Evolutionary conservation across 1,140 invertebrate species (phyloP), one percentile per base, ranked within the genome.

Genomic region (Homarus americanus): DNA sequence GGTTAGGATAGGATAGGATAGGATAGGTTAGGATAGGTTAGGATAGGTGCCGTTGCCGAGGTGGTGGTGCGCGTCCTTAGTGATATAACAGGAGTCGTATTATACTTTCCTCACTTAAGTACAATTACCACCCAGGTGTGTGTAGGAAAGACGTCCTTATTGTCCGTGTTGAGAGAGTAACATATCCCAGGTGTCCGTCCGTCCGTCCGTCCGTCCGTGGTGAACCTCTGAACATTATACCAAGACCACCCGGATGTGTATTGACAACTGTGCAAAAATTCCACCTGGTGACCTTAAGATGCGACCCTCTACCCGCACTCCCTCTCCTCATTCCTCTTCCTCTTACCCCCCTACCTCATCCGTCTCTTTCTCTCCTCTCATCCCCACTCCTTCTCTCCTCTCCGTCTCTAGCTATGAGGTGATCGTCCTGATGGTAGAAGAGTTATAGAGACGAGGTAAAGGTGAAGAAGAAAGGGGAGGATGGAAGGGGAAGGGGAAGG

Each of bases 191-290:
- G n/a, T n/a, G n/a, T n/a, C n/a, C n/a, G n/a, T n/a, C n/a, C n/a
- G n/a, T n/a, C n/a, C n/a, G n/a, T n/a, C n/a, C n/a, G n/a, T n/a
- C n/a, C n/a, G n/a, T n/a, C n/a, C n/a, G n/a, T n/a, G n/a, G n/a
- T n/a, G n/a, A n/a, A 41, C 36, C 28, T 32, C 83, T 36, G 17
- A 20, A 41, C 10, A 69, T 10, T 44, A 34, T 28, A 32, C 49
- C 75, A 5, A n/a, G 41, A 87, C 85, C 85, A 87, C 85, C 84
- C 84, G 84, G 73, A 87, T 79, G 38, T 53, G 73, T 87, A 78
- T 87, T 79, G 73, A 79, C 75, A 79, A 80, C 85, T 87, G 53
- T 69, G 53, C 76, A 80, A 79, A 80, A 80, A 80, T 80, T 72
- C 58, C 84, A 69, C 72, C 73, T 58, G 38, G 44, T 78, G 73